Evolutionary conservation across 1,140 invertebrate genomes (phyloP).

Genomic region (Mamestra configurata): DNA sequence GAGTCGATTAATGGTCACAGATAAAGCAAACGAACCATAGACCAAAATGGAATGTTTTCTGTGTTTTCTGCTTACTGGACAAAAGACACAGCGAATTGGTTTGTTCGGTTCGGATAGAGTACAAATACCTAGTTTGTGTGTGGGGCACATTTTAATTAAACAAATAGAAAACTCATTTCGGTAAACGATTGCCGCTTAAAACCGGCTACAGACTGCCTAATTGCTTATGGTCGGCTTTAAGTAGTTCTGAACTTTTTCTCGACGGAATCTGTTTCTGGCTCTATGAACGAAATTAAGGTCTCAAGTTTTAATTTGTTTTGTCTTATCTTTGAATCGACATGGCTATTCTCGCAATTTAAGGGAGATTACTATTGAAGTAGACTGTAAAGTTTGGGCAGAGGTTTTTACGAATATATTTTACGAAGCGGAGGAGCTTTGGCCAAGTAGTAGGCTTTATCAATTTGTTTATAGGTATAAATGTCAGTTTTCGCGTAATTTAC

Average conservation of each 20-base stretch:
- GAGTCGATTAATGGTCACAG: constrained; percentile 6
- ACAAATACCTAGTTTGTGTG: neutral
- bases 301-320: constrained; percentile 51
- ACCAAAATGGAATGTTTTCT: constrained; percentile 3
- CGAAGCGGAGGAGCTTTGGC: neutral
- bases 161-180: constrained; percentile 19
- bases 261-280: constrained; percentile 23
- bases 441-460: neutral
- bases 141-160: constrained; percentile 32
- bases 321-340: constrained; percentile 47
- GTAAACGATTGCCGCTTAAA: constrained; percentile 14
- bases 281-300: constrained; percentile 38
- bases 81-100: neutral
- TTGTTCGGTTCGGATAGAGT: neutral
- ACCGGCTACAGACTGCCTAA: constrained; percentile 23
- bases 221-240: constrained; percentile 36
- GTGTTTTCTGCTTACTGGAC: constrained; percentile 4
- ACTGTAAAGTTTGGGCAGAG: constrained; percentile 1
- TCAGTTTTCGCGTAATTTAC: too few relatives aligned
- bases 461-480: neutral
- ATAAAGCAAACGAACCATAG: constrained; percentile 30
- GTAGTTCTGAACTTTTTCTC: constrained; percentile 28
- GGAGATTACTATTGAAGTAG: constrained; percentile 30
- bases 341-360: constrained; percentile 23
- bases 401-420: neutral